These are phyloP conservation scores for Listrodromus nycthemerus DNA, from an alignment of 2,888 invertebrate species.

Conservation along the genomic window DNA sequence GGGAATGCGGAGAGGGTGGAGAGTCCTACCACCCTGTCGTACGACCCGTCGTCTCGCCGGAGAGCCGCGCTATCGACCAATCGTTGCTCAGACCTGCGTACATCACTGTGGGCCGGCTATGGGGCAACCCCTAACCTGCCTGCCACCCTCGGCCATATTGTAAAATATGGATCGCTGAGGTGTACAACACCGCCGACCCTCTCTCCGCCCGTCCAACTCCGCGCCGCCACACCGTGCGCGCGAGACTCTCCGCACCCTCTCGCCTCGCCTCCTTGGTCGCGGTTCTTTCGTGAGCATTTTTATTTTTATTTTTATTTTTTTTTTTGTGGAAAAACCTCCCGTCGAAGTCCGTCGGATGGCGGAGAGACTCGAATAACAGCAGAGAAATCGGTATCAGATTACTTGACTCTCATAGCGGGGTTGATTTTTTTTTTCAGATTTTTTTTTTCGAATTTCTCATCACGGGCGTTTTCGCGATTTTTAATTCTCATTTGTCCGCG, in stretches of 20 bases:
- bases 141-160: conserved; percentile 81
- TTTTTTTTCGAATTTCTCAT: too few relatives aligned
- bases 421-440: too few relatives aligned
- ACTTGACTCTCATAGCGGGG: background rate
- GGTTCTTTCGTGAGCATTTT: conserved; percentile 3
- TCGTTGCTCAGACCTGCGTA: conserved; percentile 83
- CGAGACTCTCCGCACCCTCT: conserved; percentile 40
- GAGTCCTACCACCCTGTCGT: conserved; percentile 21
- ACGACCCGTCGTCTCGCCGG: conserved; percentile 42
- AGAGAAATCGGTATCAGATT: background rate
- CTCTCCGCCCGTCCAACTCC: conserved; percentile 54
- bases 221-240: conserved; percentile 54
- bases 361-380: background rate
- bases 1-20: background rate
- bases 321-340: background rate
- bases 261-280: conserved; percentile 40
- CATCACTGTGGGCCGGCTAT: conserved; percentile 82
- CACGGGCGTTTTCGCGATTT: too few relatives aligned
- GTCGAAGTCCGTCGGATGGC: background rate
- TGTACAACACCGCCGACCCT: conserved; percentile 77
- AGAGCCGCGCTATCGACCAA: conserved; percentile 82
- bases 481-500: too few relatives aligned
- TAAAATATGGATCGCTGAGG: conserved; percentile 84
- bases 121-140: conserved; percentile 80
- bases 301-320: background rate